Percentiles rank a stretch among this genome's conserved stretches.
phyloP scores from a whole-genome alignment of 1,140 invertebrate genomes.

The Lepidurus packardi region DNA sequence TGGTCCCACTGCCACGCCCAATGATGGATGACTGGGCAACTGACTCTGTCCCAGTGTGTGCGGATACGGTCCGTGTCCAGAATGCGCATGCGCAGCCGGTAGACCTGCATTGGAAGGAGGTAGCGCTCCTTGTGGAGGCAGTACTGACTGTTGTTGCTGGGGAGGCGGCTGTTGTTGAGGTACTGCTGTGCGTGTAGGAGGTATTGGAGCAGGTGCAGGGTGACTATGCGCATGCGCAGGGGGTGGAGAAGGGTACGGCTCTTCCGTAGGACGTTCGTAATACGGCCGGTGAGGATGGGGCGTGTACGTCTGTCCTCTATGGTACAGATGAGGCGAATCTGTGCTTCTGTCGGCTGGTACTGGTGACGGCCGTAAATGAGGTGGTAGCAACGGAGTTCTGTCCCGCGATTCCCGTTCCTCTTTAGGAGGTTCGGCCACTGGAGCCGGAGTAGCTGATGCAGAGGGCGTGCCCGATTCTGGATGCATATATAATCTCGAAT shows the following conservation, averaged over 20 bases:
- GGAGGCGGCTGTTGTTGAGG: background rate
- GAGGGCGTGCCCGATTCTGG: background rate
- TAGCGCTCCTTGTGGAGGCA: background rate
- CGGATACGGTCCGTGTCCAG: background rate
- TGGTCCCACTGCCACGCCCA: slow-evolving; percentile 34
- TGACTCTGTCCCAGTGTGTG: background rate
- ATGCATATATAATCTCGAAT: background rate
- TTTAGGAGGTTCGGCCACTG: background rate
- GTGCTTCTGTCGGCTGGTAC: background rate
- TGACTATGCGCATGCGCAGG: slow-evolving; percentile 10
- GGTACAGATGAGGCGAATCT: slow-evolving; percentile 1
- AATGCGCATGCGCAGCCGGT: background rate
- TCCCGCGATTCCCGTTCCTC: background rate
- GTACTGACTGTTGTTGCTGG: slow-evolving; percentile 15
- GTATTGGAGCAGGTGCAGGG: background rate
- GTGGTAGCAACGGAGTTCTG: background rate
- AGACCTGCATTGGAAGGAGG: background rate
- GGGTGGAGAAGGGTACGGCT: background rate
- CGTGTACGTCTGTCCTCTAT: background rate
- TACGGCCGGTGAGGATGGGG: background rate
- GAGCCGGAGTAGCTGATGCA: background rate
- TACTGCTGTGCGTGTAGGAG: background rate
- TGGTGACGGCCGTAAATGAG: background rate
- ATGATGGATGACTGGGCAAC: background rate
- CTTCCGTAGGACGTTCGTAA: background rate